A percentile compares a stretch with the other conserved stretches of the same genome.
phyloP scores from a whole-genome alignment of 2,888 invertebrate species.

The Drosophila demipolita region DNA sequence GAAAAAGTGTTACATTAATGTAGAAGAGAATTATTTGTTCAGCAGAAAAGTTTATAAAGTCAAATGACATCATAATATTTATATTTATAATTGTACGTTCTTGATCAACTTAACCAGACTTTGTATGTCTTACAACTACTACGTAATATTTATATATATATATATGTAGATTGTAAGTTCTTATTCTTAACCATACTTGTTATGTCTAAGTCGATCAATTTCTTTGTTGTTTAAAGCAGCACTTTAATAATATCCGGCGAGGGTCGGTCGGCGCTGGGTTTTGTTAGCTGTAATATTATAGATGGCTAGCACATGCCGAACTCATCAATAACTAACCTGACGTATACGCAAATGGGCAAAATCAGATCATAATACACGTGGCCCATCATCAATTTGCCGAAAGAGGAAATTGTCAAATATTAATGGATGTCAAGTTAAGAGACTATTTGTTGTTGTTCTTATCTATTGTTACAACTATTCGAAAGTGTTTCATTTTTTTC shows the following conservation, averaged over 20 bases:
- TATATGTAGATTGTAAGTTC: background rate
- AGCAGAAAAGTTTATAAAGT: background rate
- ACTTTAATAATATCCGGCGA: constrained; percentile 43
- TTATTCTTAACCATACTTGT: background rate
- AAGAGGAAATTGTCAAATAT: constrained; percentile 75
- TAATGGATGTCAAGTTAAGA: constrained; percentile 67
- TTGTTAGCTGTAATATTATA: constrained; percentile 54
- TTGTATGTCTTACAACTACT: background rate
- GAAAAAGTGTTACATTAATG: background rate
- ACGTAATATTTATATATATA: background rate
- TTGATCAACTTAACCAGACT: background rate
- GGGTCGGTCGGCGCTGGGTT: background rate
- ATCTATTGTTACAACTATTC: constrained; percentile 70
- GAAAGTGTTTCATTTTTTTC: constrained; percentile 60
- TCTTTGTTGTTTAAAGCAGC: constrained; percentile 31
- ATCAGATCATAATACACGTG: constrained; percentile 63
- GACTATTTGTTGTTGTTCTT: constrained; percentile 35
- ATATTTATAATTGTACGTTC: background rate
- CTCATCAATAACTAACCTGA: constrained; percentile 69
- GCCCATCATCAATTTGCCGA: constrained; percentile 64
- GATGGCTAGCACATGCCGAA: constrained; percentile 61
- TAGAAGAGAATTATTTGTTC: too few species aligned
- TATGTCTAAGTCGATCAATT: background rate
- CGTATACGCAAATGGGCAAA: constrained; percentile 68
- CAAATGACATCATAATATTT: background rate